These are phyloP conservation scores for Meghimatium bilineatum DNA, from an alignment of 2,888 invertebrate genomes.

Conservation along the genomic window DNA sequence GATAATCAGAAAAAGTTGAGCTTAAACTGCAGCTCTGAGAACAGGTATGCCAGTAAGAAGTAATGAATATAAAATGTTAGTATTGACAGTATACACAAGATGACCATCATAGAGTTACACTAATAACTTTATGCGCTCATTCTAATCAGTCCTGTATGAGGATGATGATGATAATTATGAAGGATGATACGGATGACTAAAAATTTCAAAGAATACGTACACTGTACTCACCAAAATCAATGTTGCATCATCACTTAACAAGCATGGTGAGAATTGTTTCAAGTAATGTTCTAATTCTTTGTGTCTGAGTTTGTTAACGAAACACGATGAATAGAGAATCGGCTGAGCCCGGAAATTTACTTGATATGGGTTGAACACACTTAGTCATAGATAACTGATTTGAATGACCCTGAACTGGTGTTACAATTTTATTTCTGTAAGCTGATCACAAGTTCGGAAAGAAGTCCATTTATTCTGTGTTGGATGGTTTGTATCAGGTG, in stretches of 20 bases:
- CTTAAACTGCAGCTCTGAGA: neutral
- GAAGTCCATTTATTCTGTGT: neutral
- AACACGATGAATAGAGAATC: neutral
- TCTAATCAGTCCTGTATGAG: neutral
- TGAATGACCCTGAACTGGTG: neutral
- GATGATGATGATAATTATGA: constrained; percentile 12
- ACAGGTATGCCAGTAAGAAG: neutral
- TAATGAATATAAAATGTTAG: neutral
- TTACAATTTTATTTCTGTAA: neutral
- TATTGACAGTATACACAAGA: neutral
- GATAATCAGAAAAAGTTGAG: too few relatives aligned
- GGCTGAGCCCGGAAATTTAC: neutral
- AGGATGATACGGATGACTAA: constrained; percentile 1
- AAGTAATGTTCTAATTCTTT: neutral
- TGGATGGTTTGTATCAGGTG: neutral
- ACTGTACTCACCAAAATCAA: constrained; percentile 38
- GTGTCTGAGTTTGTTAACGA: neutral
- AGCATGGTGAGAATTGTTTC: constrained; percentile 30
- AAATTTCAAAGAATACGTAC: constrained; percentile 24
- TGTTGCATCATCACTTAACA: constrained; percentile 1
- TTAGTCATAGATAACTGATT: neutral
- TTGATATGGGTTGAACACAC: neutral
- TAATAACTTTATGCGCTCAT: neutral
- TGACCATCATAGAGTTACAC: neutral
- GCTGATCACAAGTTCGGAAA: neutral